These are phyloP conservation scores for Mnemiopsis leidyi DNA, from an alignment of 37 sponge, comb jelly and placozoan genomes.

Conservation along the genomic window DNA sequence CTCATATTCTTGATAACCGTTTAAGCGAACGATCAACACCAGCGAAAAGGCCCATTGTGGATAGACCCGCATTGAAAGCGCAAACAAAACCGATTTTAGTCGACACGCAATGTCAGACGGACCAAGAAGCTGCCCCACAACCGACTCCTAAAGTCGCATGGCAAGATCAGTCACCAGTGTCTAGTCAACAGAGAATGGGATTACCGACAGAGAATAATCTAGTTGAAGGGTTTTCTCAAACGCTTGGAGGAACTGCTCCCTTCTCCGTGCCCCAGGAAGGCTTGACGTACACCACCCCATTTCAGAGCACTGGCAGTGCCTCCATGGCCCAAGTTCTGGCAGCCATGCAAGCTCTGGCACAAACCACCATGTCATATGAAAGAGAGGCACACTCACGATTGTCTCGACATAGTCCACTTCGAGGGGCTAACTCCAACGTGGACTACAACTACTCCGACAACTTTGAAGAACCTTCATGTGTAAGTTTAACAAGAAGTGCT, in stretches of 20 bases:
- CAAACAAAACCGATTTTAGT: background rate
- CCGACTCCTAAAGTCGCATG: background rate
- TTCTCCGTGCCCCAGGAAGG: conserved; percentile 29
- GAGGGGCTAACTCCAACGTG: background rate
- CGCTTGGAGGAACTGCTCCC: background rate
- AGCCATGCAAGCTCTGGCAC: conserved; percentile 47
- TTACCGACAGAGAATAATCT: background rate
- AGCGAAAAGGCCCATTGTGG: background rate
- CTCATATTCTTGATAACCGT: background rate
- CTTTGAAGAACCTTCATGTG: conserved; percentile 33
- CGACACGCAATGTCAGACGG: conserved; percentile 3
- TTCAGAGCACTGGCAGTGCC: background rate
- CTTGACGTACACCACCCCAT: background rate
- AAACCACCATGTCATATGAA: background rate
- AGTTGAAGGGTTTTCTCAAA: background rate
- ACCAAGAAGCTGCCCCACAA: background rate
- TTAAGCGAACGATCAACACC: background rate
- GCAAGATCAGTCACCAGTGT: conserved; percentile 7
- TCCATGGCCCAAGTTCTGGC: conserved; percentile 56
- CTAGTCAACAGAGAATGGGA: background rate
- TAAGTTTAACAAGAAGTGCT: background rate
- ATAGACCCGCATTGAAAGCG: background rate
- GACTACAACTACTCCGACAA: conserved; percentile 26
- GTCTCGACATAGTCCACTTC: conserved; percentile 4
- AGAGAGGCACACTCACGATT: conserved; percentile 11